Conservation (phyloP, 2,797 vertebrate genomes). For the Spondyliosoma cantharus region DNA sequence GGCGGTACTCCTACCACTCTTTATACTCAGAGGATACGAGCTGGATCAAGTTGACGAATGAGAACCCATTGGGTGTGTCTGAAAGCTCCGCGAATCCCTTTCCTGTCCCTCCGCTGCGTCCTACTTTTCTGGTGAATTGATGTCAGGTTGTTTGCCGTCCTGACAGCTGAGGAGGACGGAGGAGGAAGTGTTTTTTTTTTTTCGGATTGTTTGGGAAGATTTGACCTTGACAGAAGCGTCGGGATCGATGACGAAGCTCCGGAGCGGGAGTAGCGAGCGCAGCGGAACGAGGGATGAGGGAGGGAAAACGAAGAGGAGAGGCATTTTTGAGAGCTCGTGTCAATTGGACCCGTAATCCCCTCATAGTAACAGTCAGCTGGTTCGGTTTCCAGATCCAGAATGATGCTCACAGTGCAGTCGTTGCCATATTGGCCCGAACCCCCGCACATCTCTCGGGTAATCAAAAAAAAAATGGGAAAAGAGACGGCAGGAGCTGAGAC, state of each 20-base stretch:
- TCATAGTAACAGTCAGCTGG: no score
- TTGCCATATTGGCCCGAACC: no score
- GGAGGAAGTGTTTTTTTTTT: background rate
- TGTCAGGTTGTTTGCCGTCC: constrained; percentile 21
- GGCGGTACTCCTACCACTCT: background rate
- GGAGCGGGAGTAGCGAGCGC: background rate
- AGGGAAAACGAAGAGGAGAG: background rate
- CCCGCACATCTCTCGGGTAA: no score
- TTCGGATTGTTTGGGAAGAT: background rate
- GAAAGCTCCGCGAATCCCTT: constrained; percentile 18
- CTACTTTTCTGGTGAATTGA: constrained; percentile 53
- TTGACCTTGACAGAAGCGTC: constrained; percentile 6
- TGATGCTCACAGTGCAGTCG: no score
- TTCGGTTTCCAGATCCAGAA: no score
- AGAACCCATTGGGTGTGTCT: constrained; percentile 25
- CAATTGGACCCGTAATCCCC: background rate
- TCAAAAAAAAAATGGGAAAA: no score
- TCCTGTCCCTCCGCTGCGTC: constrained; percentile 1
- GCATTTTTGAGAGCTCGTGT: background rate
- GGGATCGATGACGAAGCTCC: background rate
- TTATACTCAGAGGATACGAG: constrained; percentile 26
- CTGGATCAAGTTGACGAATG: constrained; percentile 39
- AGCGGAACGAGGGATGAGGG: background rate
- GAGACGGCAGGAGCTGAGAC: no score
- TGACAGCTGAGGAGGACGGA: constrained; percentile 28